These are phyloP conservation scores for Mirza zaza DNA, from an alignment of 2,113 vertebrate species.

Conservation along the genomic window DNA sequence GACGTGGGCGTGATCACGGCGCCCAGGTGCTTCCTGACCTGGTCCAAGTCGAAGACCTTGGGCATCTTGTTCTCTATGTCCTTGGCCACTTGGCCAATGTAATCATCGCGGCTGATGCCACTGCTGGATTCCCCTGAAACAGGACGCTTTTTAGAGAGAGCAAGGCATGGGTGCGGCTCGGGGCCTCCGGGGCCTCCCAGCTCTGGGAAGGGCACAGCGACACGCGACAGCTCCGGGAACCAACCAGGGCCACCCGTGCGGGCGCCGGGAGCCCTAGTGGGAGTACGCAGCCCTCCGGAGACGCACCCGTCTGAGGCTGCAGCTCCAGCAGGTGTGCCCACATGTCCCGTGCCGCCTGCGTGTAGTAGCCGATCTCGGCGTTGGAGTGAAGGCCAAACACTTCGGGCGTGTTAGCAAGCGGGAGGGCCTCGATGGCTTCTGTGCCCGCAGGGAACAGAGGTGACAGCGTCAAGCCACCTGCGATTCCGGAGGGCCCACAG, in stretches of 20 bases:
- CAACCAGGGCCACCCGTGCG: accelerated
- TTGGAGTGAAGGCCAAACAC: conserved; percentile 95
- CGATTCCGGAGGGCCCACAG: background rate
- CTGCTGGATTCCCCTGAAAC: conserved; percentile 89
- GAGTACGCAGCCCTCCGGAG: accelerated
- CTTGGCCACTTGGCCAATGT: conserved; percentile 91
- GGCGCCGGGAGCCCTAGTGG: accelerated
- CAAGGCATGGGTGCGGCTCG: accelerated
- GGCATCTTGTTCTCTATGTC: conserved; percentile 95
- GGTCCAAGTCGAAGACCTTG: conserved; percentile 88
- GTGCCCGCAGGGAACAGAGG: conserved; percentile 28
- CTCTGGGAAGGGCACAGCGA: accelerated
- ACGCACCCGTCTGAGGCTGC: conserved; percentile 93
- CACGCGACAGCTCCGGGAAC: background rate
- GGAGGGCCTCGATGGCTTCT: conserved; percentile 93
- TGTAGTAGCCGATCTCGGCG: conserved; percentile 96
- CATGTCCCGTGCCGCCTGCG: conserved; percentile 90
- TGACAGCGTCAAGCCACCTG: accelerated
- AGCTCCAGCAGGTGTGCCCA: conserved; percentile 94
- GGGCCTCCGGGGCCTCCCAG: accelerated
- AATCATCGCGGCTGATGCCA: conserved; percentile 91
- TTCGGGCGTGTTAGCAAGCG: conserved; percentile 91
- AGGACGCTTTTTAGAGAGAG: background rate
- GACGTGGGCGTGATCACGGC: conserved; percentile 86
- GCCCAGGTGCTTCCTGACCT: conserved; percentile 88